Evolutionary conservation across 1,140 invertebrate species (phyloP).

Genomic region (Cardiocondyla obscurior): DNA sequence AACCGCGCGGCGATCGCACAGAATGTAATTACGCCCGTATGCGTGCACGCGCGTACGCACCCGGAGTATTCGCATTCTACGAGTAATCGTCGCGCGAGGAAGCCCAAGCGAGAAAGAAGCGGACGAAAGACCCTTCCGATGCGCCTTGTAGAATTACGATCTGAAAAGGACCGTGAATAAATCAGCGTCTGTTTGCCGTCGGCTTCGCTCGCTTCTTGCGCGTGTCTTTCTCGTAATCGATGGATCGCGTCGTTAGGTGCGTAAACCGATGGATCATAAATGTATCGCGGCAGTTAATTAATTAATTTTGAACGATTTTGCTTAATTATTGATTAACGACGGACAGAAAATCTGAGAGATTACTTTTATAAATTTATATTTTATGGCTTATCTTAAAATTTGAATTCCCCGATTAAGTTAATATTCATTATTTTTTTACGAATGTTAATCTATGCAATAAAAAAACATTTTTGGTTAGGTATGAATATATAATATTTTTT

Average conservation of each 20-base stretch:
- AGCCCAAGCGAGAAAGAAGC: slow-evolving; percentile 12
- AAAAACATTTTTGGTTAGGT: too few species aligned
- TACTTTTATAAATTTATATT: background rate
- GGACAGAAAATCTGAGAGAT: background rate
- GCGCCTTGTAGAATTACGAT: slow-evolving; percentile 65
- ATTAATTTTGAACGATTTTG: background rate
- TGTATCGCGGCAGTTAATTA: background rate
- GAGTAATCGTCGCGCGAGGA: slow-evolving; percentile 45
- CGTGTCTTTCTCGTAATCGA: background rate
- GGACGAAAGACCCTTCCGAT: slow-evolving; percentile 52
- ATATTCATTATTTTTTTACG: too few species aligned
- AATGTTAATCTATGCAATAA: too few species aligned
- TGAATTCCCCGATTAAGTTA: too few species aligned
- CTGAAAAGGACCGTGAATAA: slow-evolving; percentile 52
- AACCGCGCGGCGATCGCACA: slow-evolving; percentile 54
- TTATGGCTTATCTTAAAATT: too few species aligned
- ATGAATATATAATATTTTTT: too few species aligned
- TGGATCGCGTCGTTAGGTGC: background rate
- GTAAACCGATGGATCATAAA: background rate
- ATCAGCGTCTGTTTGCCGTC: slow-evolving; percentile 31
- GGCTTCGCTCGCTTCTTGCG: background rate
- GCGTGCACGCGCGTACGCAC: background rate
- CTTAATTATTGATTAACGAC: background rate
- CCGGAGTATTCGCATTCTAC: slow-evolving; percentile 56
- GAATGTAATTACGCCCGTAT: slow-evolving; percentile 55